Evolutionary conservation across 2,797 vertebrate genomes (phyloP).

Genomic region (Gymnoscopelus microlampas): DNA sequence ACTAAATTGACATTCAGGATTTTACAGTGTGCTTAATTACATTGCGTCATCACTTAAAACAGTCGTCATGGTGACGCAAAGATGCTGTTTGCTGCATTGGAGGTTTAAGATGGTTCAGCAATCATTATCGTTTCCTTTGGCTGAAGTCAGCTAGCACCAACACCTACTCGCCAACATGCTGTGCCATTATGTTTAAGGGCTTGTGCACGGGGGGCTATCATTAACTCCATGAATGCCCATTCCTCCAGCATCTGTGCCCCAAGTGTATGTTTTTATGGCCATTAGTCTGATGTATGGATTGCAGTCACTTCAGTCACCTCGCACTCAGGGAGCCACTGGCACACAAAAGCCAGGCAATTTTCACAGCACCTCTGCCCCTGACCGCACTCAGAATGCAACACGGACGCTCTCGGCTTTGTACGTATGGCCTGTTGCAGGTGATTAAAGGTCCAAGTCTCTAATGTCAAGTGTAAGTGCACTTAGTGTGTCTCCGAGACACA

Average conservation of each 20-base stretch:
- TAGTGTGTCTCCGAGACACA: slow-evolving; percentile 60
- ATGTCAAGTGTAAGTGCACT: slow-evolving; percentile 70
- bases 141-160: slow-evolving; percentile 45
- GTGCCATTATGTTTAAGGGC: slow-evolving; percentile 67
- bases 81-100: slow-evolving; percentile 50
- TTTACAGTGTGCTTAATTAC: slow-evolving; percentile 55
- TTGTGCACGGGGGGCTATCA: slow-evolving; percentile 64
- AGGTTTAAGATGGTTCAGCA: slow-evolving; percentile 61
- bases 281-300: slow-evolving; percentile 72
- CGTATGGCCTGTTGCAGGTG: slow-evolving; percentile 58
- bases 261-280: slow-evolving; percentile 71
- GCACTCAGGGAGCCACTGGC: slow-evolving; percentile 53
- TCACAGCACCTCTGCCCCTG: slow-evolving; percentile 55
- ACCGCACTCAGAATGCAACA: slow-evolving; percentile 57
- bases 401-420: slow-evolving; percentile 60
- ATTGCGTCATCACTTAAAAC: slow-evolving; percentile 46
- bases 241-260: slow-evolving; percentile 46
- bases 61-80: slow-evolving; percentile 60
- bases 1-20: no score
- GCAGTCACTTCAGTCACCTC: slow-evolving; percentile 51
- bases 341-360: slow-evolving; percentile 72
- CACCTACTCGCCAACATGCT: slow-evolving; percentile 62
- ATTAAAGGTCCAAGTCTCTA: slow-evolving; percentile 62
- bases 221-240: slow-evolving; percentile 71
- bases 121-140: slow-evolving; percentile 61